Base-by-base conservation (phyloP, 1,140 invertebrate genomes). In the Penaeus vannamei region DNA sequence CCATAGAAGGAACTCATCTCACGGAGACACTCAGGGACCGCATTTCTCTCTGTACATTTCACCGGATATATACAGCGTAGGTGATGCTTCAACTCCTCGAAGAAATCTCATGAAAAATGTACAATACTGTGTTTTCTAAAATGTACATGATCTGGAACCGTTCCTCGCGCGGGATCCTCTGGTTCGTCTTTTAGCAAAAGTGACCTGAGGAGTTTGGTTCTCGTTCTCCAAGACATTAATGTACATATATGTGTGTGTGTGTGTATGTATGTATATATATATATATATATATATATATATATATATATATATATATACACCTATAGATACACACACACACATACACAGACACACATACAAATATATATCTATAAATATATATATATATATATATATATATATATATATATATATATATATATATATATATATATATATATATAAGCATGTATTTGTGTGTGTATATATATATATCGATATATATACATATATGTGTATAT, bases 321-420 rank as follows among this genome's bases (percentile, higher is more conserved):
- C 1, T 46, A 3, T 82, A 8, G 22, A 59, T 42, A 59, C 23
- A 8, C 14, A 23, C 23, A 23, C 59, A 59, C 59, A 59, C 59
- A 60, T 82, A 59, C 59, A 59, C 59, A 59, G 59, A 59, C 14
- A 59, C 59, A 59, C 59, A 82, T 82, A 59, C 59, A 59, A 59
- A 59, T 82, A 59, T 82, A 42, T 82, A 59, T 82, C 1, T 82
- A 59, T 82, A 46, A 59, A 59, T 82, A 82, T 82, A 59, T 82
- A 59, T 82, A 59, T 82, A 59, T 82, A 59, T 82, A 59, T 59
- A 59, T 82, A 59, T 82, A 59, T 82, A 59, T 82, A 59, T 82
- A 59, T 82, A 59, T 82, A 59, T 82, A 59, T 82, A 59, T 82
- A 59, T 82, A 59, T 82, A 59, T 82, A 59, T 82, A 59, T 82